Evolutionary conservation across 2,888 invertebrate species (phyloP).

Genomic region (Orthosia cruda): DNA sequence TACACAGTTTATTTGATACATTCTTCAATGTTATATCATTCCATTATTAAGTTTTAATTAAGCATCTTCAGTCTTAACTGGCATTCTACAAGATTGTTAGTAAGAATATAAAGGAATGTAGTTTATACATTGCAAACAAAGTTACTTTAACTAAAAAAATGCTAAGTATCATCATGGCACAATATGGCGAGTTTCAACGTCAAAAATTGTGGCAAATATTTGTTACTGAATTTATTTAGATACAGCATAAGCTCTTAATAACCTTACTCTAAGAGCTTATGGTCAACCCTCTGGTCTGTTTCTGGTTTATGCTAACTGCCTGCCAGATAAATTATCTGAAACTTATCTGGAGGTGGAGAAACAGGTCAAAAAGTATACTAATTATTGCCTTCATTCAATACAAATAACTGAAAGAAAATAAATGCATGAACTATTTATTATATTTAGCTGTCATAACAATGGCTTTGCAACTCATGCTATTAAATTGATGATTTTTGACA

Average conservation of each 20-base stretch:
- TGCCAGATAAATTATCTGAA: neutral
- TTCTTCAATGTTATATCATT: too few species aligned
- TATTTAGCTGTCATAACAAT: neutral
- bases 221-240: neutral
- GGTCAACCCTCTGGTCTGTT: neutral
- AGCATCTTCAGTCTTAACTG: conserved; percentile 15
- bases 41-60: too few species aligned
- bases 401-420: neutral
- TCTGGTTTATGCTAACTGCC: neutral
- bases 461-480: neutral
- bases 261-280: too few species aligned
- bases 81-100: conserved; percentile 7
- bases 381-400: too few species aligned
- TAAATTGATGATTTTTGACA: neutral
- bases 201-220: neutral
- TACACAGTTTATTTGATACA: too few species aligned
- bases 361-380: neutral
- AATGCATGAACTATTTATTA: neutral
- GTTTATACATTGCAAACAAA: conserved; percentile 1
- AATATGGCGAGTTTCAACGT: conserved; percentile 3
- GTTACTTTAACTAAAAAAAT: neutral
- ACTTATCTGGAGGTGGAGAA: too few species aligned
- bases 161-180: conserved; percentile 4
- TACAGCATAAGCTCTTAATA: too few species aligned
- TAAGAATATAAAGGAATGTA: conserved; percentile 40